Percentiles rank a stretch among this genome's conserved stretches.
phyloP scores from a whole-genome alignment of 1,140 invertebrate species.

The Rhopalosiphum maidis region DNA sequence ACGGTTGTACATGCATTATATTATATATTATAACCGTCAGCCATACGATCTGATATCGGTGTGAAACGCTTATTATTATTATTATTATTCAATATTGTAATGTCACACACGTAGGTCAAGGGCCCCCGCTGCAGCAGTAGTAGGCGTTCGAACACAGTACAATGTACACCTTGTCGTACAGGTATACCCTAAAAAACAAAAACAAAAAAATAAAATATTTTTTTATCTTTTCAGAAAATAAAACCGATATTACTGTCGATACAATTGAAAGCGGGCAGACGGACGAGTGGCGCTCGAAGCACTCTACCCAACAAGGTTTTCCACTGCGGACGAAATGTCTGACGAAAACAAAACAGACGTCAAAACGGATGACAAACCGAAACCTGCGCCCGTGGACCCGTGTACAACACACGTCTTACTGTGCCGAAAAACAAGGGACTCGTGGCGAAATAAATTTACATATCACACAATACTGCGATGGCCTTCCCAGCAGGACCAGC shows the following conservation, averaged over 20 bases:
- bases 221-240: not conserved
- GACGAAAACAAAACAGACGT: not conserved
- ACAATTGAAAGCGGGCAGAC: not conserved
- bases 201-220: not conserved
- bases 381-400: not conserved
- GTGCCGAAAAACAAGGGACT: not conserved
- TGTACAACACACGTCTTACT: not conserved
- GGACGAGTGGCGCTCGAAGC: too few species aligned
- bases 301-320: not conserved
- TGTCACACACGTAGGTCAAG: slow-evolving; percentile 27
- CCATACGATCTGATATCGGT: slow-evolving; percentile 18
- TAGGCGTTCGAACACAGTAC: not conserved
- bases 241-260: not conserved
- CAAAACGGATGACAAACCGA: not conserved
- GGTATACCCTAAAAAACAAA: not conserved
- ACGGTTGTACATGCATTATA: not conserved
- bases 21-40: not conserved
- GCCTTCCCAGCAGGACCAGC: not conserved
- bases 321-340: not conserved
- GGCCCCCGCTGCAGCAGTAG: not conserved
- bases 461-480: not conserved
- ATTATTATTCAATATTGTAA: not conserved
- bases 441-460: not conserved
- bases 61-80: slow-evolving; percentile 9
- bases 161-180: not conserved